These are phyloP conservation scores for Micrastur ruficollis DNA, from an alignment of 2,797 vertebrate genomes.

Conservation along the genomic window DNA sequence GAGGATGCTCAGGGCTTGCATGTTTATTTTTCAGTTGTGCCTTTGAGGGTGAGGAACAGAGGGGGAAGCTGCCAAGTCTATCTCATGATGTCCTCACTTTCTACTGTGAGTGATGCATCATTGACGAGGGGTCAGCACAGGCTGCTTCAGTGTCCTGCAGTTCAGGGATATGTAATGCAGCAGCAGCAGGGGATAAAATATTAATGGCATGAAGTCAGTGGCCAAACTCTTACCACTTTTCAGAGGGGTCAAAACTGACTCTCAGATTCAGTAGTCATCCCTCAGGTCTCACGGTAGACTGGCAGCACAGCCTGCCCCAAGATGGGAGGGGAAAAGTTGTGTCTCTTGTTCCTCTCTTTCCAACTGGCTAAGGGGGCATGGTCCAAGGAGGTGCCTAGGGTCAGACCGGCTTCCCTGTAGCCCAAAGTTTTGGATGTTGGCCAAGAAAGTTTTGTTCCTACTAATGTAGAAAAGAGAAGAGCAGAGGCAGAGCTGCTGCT, in stretches of 20 bases:
- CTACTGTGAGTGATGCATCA: background rate
- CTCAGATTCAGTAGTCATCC: background rate
- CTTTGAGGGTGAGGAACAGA: background rate
- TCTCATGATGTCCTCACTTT: background rate
- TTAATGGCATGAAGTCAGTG: background rate
- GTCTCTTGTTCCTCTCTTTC: background rate
- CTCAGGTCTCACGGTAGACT: background rate
- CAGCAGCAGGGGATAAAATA: background rate
- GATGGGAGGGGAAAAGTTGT: background rate
- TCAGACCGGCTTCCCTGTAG: background rate
- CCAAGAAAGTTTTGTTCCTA: background rate
- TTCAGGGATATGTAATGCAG: background rate
- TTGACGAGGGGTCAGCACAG: background rate
- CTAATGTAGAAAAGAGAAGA: background rate
- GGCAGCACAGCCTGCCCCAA: background rate
- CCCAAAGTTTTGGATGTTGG: background rate
- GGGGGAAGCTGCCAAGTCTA: background rate
- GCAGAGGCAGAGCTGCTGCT: background rate
- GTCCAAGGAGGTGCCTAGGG: background rate
- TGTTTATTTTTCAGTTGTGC: background rate
- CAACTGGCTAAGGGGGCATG: background rate
- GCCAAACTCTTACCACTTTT: background rate
- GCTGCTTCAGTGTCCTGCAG: background rate
- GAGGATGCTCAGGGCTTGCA: background rate
- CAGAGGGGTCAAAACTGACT: background rate